Evolutionary conservation across 1,140 invertebrate species (phyloP).

Genomic region (Gryllus bimaculatus): DNA sequence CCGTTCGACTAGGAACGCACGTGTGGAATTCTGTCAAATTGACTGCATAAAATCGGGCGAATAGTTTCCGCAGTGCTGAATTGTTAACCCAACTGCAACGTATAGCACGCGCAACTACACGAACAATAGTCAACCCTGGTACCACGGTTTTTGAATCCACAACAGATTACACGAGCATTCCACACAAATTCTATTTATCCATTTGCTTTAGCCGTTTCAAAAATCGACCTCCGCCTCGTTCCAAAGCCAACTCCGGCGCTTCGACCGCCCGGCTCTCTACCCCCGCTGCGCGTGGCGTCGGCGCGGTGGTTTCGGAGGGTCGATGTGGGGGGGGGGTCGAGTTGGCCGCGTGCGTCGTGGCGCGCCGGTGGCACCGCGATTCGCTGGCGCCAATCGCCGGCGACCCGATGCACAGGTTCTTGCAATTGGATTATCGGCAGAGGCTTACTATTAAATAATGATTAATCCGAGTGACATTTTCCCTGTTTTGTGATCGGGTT

Average conservation of each 20-base stretch:
- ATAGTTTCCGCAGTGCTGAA: too few relatives aligned
- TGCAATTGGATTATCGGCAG: background rate
- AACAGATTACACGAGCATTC: too few relatives aligned
- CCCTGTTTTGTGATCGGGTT: background rate
- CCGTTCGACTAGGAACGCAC: too few relatives aligned
- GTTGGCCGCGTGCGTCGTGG: background rate
- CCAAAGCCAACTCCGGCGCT: background rate
- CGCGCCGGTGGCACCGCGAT: background rate
- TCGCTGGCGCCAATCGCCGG: background rate
- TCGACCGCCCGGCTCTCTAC: background rate
- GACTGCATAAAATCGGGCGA: too few relatives aligned
- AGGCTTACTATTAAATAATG: background rate
- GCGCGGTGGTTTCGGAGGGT: background rate
- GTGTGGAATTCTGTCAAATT: too few relatives aligned
- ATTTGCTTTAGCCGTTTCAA: too few relatives aligned
- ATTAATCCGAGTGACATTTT: background rate
- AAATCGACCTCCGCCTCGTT: too few relatives aligned
- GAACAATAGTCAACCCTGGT: too few relatives aligned
- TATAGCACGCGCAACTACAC: too few relatives aligned
- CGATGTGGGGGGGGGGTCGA: background rate
- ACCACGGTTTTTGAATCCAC: too few relatives aligned
- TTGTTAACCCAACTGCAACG: too few relatives aligned
- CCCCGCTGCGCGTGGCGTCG: background rate
- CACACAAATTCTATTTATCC: too few relatives aligned
- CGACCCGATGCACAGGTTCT: background rate